Evolutionary conservation across 2,797 vertebrate genomes (phyloP).

Genomic region (Anguilla marmorata): DNA sequence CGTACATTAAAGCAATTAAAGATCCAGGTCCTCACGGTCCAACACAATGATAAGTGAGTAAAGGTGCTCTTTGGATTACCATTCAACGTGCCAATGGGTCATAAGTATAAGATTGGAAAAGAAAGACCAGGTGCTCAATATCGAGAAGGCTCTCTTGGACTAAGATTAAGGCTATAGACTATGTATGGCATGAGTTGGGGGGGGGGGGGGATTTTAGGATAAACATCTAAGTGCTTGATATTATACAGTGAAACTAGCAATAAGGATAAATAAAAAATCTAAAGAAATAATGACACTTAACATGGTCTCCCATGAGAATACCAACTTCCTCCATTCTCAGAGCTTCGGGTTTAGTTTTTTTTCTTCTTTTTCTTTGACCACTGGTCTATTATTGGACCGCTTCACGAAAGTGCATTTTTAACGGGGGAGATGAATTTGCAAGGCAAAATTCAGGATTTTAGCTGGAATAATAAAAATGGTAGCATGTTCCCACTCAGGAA

Average conservation of each 20-base stretch:
- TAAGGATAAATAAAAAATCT: background rate
- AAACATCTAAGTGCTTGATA: conserved; percentile 23
- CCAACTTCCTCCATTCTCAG: background rate
- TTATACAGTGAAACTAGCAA: conserved; percentile 22
- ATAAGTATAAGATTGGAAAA: conserved; percentile 41
- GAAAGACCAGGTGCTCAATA: conserved; percentile 33
- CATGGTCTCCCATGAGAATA: conserved; percentile 13
- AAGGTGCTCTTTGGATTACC: conserved; percentile 46
- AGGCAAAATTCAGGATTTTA: conserved; percentile 6
- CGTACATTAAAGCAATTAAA: conserved; percentile 42
- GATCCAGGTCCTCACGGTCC: conserved; percentile 41
- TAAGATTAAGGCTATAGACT: conserved; percentile 45
- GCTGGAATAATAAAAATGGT: background rate
- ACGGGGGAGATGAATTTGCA: conserved; percentile 9
- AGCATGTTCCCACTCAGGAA: background rate
- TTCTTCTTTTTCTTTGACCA: background rate
- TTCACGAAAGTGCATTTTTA: conserved; percentile 30
- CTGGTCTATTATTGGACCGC: conserved; percentile 7
- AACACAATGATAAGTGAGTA: conserved; percentile 24
- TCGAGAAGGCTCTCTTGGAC: conserved; percentile 33
- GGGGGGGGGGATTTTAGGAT: background rate
- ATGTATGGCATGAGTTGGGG: conserved; percentile 28
- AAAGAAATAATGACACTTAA: background rate
- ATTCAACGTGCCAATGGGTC: conserved; percentile 38
- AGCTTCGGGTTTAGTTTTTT: background rate